Evolutionary conservation across 2,797 vertebrate genomes (phyloP).

Genomic region (Takifugu rubripes): DNA sequence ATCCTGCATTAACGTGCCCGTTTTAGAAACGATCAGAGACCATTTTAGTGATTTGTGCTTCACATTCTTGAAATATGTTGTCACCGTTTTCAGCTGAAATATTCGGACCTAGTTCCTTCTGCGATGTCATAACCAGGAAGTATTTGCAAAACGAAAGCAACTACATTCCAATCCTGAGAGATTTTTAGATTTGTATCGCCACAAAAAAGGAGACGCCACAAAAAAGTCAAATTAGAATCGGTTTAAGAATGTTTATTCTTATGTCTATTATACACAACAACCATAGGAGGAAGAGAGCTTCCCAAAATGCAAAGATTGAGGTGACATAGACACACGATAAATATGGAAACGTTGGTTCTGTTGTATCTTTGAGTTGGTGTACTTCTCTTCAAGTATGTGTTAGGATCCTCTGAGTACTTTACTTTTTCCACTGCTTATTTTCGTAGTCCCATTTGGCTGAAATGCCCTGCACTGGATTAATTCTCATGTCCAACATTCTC

Average conservation of each 20-base stretch:
- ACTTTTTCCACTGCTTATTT: slow-evolving; percentile 96
- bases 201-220: not conserved
- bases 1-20: too few species aligned
- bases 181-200: too few species aligned
- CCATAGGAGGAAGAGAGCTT: slow-evolving; percentile 72
- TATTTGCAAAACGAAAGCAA: too few species aligned
- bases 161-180: too few species aligned
- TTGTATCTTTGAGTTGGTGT: slow-evolving; percentile 51
- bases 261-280: slow-evolving; percentile 68
- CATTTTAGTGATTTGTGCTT: too few species aligned
- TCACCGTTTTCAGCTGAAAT: too few species aligned
- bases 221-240: slow-evolving; percentile 14
- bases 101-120: too few species aligned
- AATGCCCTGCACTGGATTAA: slow-evolving; percentile 84
- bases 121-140: too few species aligned
- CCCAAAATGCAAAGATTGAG: slow-evolving; percentile 74
- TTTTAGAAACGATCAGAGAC: too few species aligned
- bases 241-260: slow-evolving; percentile 79
- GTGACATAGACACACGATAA: slow-evolving; percentile 67
- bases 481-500: slow-evolving; percentile 91
- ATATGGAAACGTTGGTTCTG: slow-evolving; percentile 61
- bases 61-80: too few species aligned
- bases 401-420: slow-evolving; percentile 56
- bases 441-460: slow-evolving; percentile 91
- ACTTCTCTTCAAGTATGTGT: slow-evolving; percentile 43